phyloP scores from a whole-genome alignment of 1,140 invertebrate genomes.

The Heliconius himera region DNA sequence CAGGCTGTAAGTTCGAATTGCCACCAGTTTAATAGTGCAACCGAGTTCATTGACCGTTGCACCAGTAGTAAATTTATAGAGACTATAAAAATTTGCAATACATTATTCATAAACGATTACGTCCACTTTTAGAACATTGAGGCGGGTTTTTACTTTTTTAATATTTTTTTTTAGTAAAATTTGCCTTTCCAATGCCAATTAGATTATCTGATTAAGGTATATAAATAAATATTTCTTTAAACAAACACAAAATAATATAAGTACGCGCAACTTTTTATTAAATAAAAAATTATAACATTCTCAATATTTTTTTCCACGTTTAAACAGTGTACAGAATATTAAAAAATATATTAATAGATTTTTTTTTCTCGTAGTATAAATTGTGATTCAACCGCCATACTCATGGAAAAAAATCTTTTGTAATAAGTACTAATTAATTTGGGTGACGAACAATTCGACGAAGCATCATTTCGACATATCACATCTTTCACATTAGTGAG shows the following conservation, averaged over 20 bases:
- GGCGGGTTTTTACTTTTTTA: background rate
- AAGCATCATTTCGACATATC: background rate
- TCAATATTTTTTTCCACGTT: background rate
- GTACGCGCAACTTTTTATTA: no score
- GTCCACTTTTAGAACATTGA: background rate
- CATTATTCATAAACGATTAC: background rate
- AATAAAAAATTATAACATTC: no score
- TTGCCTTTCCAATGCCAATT: background rate
- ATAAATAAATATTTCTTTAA: no score
- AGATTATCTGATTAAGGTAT: no score
- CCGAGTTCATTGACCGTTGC: conserved; percentile 4
- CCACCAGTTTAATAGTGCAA: conserved; percentile 12
- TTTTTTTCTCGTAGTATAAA: background rate
- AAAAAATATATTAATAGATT: background rate
- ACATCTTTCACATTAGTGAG: background rate
- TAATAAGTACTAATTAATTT: background rate
- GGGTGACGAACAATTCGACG: background rate
- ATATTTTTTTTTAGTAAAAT: background rate
- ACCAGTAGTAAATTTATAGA: background rate
- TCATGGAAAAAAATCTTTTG: background rate
- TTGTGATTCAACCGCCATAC: background rate
- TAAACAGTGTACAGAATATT: background rate
- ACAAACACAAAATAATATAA: no score
- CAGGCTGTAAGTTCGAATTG: conserved; percentile 9
- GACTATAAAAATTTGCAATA: conserved; percentile 5